Evolutionary conservation across 2,888 invertebrate genomes (phyloP).

Genomic region (Mantis religiosa): DNA sequence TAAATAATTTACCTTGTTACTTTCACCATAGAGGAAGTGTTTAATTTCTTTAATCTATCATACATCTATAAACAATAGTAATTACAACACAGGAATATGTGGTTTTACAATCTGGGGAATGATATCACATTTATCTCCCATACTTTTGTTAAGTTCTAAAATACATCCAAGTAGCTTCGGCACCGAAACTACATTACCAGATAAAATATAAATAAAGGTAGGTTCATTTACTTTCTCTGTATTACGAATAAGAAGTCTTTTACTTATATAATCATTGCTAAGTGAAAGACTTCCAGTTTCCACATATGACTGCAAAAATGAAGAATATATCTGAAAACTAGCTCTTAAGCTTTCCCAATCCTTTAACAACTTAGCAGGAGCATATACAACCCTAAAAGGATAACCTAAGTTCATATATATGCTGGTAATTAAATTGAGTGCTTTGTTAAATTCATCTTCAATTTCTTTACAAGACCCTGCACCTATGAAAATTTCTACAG

Average conservation of each 20-base stretch:
- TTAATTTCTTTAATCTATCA: background rate
- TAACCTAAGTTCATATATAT: constrained; percentile 63
- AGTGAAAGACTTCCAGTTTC: constrained; percentile 71
- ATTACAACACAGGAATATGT: background rate
- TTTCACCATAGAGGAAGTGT: too few relatives aligned
- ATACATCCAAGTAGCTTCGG: constrained; percentile 69
- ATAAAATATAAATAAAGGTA: constrained; percentile 63
- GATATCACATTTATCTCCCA: constrained; percentile 40
- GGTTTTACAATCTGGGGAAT: background rate
- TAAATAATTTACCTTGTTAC: background rate
- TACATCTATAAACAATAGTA: background rate
- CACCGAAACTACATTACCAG: constrained; percentile 70
- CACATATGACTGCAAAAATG: constrained; percentile 56
- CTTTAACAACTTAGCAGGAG: constrained; percentile 58
- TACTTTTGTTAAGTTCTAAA: constrained; percentile 51
- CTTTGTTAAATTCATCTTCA: constrained; percentile 53
- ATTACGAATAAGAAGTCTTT: constrained; percentile 69
- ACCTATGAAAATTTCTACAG: constrained; percentile 62
- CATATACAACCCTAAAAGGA: constrained; percentile 62
- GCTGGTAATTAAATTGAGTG: constrained; percentile 50
- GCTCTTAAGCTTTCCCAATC: constrained; percentile 64
- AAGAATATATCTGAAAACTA: constrained; percentile 72
- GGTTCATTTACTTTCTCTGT: constrained; percentile 51
- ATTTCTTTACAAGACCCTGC: constrained; percentile 49
- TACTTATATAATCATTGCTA: constrained; percentile 70